These are phyloP conservation scores for Drosophila ficusphila DNA, from an alignment of 1,140 invertebrate species.

Conservation along the genomic window DNA sequence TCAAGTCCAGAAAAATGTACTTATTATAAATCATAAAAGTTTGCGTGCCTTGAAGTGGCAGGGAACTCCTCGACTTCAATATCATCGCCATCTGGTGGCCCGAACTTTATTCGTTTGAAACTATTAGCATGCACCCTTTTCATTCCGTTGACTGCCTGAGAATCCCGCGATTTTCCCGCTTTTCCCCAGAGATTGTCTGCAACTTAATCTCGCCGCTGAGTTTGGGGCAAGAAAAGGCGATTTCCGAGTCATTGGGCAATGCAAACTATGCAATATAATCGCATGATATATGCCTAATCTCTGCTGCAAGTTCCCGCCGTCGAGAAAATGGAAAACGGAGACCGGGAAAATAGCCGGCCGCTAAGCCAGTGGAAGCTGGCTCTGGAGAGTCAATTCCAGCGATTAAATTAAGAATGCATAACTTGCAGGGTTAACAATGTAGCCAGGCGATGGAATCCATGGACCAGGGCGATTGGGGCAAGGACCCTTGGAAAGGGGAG, in stretches of 20 bases:
- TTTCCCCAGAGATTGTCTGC: slow-evolving; percentile 11
- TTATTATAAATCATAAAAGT: too few species aligned
- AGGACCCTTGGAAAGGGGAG: slow-evolving; percentile 12
- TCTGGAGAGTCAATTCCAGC: slow-evolving; percentile 78
- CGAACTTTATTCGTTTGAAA: slow-evolving; percentile 5
- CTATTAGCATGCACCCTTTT: not conserved
- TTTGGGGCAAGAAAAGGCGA: slow-evolving; percentile 24
- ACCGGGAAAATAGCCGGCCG: slow-evolving; percentile 3
- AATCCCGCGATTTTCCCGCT: not conserved
- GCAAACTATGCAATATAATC: slow-evolving; percentile 81
- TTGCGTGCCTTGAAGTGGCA: too few species aligned
- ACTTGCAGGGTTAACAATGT: slow-evolving; percentile 78
- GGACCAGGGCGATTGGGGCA: not conserved
- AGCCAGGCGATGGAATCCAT: slow-evolving; percentile 4
- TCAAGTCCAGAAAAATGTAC: too few species aligned
- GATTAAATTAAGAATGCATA: slow-evolving; percentile 83
- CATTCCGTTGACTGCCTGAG: not conserved
- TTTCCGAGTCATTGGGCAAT: slow-evolving; percentile 76
- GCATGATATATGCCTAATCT: slow-evolving; percentile 81
- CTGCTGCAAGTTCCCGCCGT: slow-evolving; percentile 60
- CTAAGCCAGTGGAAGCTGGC: slow-evolving; percentile 55
- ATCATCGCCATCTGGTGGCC: not conserved
- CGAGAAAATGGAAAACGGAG: slow-evolving; percentile 15
- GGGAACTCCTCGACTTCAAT: not conserved
- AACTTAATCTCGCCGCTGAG: slow-evolving; percentile 43